Evolutionary conservation across 2,113 vertebrate genomes (phyloP).

Genomic region (Globicephala melas): DNA sequence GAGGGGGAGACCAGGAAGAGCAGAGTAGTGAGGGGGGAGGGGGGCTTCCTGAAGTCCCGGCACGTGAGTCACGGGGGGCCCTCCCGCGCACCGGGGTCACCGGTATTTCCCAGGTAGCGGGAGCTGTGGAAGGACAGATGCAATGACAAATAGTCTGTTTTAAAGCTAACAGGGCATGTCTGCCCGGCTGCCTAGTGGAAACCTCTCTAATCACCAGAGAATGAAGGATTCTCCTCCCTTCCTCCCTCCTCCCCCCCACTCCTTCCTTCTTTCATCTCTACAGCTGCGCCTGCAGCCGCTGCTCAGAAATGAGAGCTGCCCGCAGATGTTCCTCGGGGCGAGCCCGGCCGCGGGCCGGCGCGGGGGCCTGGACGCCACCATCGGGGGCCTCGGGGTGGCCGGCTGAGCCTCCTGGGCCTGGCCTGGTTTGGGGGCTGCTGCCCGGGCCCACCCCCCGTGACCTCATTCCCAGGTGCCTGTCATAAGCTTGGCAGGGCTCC

Average conservation of each 20-base stretch:
- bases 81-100: not conserved
- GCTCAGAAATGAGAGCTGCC: not conserved
- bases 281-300: not conserved
- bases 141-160: slow-evolving; percentile 39
- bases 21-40: not conserved
- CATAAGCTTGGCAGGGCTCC: not conserved
- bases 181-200: slow-evolving; percentile 21
- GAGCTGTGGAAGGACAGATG: not conserved
- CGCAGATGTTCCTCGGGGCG: not conserved
- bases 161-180: slow-evolving; percentile 61
- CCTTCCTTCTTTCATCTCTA: not conserved
- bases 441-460: not conserved
- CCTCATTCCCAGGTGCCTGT: not conserved
- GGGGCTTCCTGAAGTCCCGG: not conserved
- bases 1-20: not conserved
- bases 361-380: rapidly evolving
- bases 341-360: not conserved
- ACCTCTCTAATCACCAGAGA: slow-evolving; percentile 43
- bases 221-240: slow-evolving; percentile 6
- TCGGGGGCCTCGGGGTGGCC: not conserved
- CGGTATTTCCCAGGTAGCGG: not conserved
- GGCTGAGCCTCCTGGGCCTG: not conserved
- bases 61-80: not conserved
- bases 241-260: rapidly evolving
- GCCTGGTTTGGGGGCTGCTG: not conserved